A percentile compares a stretch with the other conserved stretches of the same genome.
Evolutionary conservation across 2,888 invertebrate species (phyloP).

Genomic region (Augochlorella aurata): DNA sequence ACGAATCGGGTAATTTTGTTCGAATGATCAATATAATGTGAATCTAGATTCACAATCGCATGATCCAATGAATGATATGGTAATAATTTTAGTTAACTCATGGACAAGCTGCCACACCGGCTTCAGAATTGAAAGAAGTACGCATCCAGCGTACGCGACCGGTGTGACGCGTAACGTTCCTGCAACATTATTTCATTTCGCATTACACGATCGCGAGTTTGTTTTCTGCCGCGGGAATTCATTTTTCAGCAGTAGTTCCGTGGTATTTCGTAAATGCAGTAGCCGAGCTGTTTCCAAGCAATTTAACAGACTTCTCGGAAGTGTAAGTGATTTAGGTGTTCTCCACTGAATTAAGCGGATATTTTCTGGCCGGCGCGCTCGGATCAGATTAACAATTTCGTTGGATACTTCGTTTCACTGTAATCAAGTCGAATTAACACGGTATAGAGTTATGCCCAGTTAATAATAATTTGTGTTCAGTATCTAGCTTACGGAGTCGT

Average conservation of each 20-base stretch:
- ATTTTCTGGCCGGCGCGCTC: slow-evolving; percentile 29
- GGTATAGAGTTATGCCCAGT: slow-evolving; percentile 5
- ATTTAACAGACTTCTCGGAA: slow-evolving; percentile 41
- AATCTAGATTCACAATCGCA: too few species aligned
- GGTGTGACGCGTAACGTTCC: neutral
- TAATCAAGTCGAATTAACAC: slow-evolving; percentile 41
- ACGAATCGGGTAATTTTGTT: too few species aligned
- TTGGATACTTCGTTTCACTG: slow-evolving; percentile 30
- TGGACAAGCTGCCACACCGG: too few species aligned
- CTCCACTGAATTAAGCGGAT: slow-evolving; percentile 40
- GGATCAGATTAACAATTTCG: slow-evolving; percentile 42
- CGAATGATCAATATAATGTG: too few species aligned
- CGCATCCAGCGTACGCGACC: neutral
- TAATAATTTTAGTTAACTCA: too few species aligned
- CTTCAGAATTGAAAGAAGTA: neutral
- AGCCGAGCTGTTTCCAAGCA: slow-evolving; percentile 29
- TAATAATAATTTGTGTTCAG: slow-evolving; percentile 29
- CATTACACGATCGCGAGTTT: slow-evolving; percentile 14
- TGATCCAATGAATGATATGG: too few species aligned
- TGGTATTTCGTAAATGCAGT: slow-evolving; percentile 37
- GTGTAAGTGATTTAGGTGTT: slow-evolving; percentile 46
- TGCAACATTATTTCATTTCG: slow-evolving; percentile 9
- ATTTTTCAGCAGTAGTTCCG: slow-evolving; percentile 9
- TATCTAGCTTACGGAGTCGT: neutral
- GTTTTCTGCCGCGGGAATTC: slow-evolving; percentile 2